Evolutionary conservation across 2,797 vertebrate species (phyloP), one percentile per base, ranked within the genome.

Genomic region (Cirrhinus mrigala): DNA sequence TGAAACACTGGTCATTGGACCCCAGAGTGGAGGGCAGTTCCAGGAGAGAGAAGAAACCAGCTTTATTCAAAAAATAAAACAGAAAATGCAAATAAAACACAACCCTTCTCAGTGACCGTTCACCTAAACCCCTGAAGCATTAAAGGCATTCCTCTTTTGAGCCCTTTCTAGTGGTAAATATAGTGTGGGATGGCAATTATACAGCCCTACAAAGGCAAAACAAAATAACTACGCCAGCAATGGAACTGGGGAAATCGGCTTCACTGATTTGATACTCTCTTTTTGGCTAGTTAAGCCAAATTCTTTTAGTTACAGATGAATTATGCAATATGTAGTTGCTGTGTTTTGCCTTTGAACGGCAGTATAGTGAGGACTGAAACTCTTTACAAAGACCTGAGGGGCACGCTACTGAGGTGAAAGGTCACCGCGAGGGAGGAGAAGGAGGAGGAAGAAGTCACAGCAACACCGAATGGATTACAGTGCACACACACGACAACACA

Each of bases 361-460:
- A 37, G 24, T 83, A 54, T 6, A 52, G 40, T 1, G 44, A 83
- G 50, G n/a, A 37, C 9, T 66, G 29, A 52, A 75, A 56, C 14
- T 58, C 24, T 74, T 33, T 22, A 60, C 46, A 71, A 79, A 58
- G 52, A 80, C 37, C 60, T 71, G 87, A 37, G 84, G 89, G 86
- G 62, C 78, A 69, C 71, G 77, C 56, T 92, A 92, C 92, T 92
- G 94, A 93, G 94, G 93, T 94, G 93, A 93, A 91, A 94, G 89
- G 93, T 94, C 93, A 93, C 93, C 14, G 92, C 92, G 90, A 93
- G 92, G 92, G 93, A 94, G 91, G 92, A 92, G 87, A 92, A 94
- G 87, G 90, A 93, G 86, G 92, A 94, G 83, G 92, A 94, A 81
- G 92, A 92, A 89, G 94, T 92, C 90, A 94, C 91, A 92, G 93